Evolutionary conservation across 2,113 vertebrate species (phyloP).

Genomic region (Phaethornis superciliosus): DNA sequence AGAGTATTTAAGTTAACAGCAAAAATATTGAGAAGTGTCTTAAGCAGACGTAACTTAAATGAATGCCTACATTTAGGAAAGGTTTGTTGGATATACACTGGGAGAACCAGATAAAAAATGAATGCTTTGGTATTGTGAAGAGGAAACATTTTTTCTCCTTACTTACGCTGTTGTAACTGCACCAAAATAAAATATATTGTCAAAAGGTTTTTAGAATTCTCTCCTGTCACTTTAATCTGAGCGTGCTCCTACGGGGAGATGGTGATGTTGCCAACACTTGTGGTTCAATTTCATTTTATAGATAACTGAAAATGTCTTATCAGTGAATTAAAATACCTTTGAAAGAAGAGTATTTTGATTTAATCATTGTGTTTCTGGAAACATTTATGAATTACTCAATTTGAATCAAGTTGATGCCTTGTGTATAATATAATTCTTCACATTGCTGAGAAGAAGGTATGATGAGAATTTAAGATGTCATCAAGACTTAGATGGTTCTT

Average conservation of each 20-base stretch:
- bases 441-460: neutral
- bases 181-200: neutral
- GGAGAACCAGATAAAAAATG: neutral
- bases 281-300: neutral
- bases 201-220: neutral
- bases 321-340: neutral
- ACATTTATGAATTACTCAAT: neutral
- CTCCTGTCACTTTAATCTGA: neutral
- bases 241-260: neutral
- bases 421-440: neutral
- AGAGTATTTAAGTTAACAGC: neutral
- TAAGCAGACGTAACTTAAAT: neutral
- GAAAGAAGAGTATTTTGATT: neutral
- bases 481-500: neutral
- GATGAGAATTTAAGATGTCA: neutral
- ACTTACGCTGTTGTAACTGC: neutral
- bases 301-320: neutral
- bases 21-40: neutral
- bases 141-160: neutral
- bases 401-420: neutral
- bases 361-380: neutral
- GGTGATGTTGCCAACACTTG: neutral
- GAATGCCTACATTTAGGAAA: neutral
- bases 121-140: neutral
- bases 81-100: neutral